phyloP scores from a whole-genome alignment of 2,888 invertebrate genomes.

The Lochmaea crataegi region DNA sequence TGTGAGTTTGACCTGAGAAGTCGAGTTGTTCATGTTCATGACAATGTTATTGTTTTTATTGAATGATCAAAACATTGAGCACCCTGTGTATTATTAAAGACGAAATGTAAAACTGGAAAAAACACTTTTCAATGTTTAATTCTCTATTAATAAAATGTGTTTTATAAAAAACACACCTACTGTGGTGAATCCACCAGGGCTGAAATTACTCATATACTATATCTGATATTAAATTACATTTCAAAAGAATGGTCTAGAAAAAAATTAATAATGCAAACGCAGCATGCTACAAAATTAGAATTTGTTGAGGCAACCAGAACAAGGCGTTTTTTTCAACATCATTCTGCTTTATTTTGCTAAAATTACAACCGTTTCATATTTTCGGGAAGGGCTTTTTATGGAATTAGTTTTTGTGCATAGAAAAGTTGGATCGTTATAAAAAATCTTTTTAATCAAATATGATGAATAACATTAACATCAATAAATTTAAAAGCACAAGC shows the following conservation, averaged over 20 bases:
- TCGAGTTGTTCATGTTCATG: too few relatives aligned
- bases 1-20: too few relatives aligned
- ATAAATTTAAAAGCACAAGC: too few relatives aligned
- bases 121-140: slow-evolving; percentile 3
- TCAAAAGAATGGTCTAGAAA: slow-evolving; percentile 31
- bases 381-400: neutral
- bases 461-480: too few relatives aligned
- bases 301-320: slow-evolving; percentile 14
- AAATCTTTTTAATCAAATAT: too few relatives aligned
- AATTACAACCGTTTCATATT: neutral
- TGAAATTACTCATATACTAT: slow-evolving; percentile 33
- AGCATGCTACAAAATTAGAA: slow-evolving; percentile 33
- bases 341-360: neutral
- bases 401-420: neutral
- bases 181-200: neutral
- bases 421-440: too few relatives aligned
- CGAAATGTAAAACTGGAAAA: neutral
- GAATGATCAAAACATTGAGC: too few relatives aligned
- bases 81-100: neutral
- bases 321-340: neutral
- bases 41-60: too few relatives aligned
- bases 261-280: slow-evolving; percentile 30
- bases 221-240: slow-evolving; percentile 39
- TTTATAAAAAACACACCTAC: slow-evolving; percentile 40
- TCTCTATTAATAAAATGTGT: slow-evolving; percentile 37